Conservation (phyloP, 2,888 invertebrate species). For the Brenthis hecate region DNA sequence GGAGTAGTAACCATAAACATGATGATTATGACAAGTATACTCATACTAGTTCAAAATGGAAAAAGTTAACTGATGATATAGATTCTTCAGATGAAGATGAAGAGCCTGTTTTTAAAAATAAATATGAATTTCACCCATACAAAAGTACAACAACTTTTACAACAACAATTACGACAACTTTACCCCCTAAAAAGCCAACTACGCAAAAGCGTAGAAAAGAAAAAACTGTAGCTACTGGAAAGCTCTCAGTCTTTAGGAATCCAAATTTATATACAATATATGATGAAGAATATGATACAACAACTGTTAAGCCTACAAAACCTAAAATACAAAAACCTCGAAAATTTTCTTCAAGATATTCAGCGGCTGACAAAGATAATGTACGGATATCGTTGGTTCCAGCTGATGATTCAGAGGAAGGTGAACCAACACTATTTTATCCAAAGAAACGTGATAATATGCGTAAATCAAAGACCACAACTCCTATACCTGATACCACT, state of each 20-base stretch:
- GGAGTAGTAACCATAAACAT: constrained; percentile 16
- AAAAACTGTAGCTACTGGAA: constrained; percentile 50
- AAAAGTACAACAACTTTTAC: constrained; percentile 40
- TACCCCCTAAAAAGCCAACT: constrained; percentile 11
- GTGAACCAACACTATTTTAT: constrained; percentile 67
- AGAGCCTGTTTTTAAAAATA: constrained; percentile 50
- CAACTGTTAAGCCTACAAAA: constrained; percentile 26
- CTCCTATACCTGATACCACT: constrained; percentile 30
- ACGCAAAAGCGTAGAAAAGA: constrained; percentile 27
- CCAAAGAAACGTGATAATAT: constrained; percentile 61
- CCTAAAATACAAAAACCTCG: constrained; percentile 30
- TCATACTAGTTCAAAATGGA: constrained; percentile 41
- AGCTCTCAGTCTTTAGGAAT: constrained; percentile 68
- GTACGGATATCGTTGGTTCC: constrained; percentile 68
- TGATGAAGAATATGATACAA: constrained; percentile 49
- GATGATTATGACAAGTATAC: constrained; percentile 52
- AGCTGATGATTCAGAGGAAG: constrained; percentile 53
- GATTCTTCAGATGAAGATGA: constrained; percentile 67
- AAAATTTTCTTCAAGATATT: constrained; percentile 51
- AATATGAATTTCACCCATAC: constrained; percentile 53
- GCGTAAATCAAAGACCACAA: constrained; percentile 47
- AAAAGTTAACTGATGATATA: constrained; percentile 44
- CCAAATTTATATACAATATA: constrained; percentile 60
- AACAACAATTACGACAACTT: constrained; percentile 38
- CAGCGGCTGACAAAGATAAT: constrained; percentile 44